Conservation (phyloP, 2,797 vertebrate species). For the Sebastiscus albofasciatus region DNA sequence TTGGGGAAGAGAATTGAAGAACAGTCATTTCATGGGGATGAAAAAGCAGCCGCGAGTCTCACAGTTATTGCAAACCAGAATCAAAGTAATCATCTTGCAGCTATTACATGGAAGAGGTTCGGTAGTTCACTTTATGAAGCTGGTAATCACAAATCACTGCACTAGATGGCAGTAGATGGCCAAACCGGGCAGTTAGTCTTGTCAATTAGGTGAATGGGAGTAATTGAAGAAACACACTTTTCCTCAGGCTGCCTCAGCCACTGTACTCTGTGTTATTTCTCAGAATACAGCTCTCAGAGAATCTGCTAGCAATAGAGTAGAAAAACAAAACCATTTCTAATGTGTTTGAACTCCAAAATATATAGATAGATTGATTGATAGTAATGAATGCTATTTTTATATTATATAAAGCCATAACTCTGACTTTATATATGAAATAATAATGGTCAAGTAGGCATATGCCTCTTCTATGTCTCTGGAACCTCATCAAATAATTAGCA, state of each 20-base stretch:
- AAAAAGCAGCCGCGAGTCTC: background rate
- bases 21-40: background rate
- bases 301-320: background rate
- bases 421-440: no score
- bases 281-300: background rate
- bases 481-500: no score
- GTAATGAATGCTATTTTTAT: no score
- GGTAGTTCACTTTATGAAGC: background rate
- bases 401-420: no score
- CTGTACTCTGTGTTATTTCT: background rate
- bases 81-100: slow-evolving; percentile 15
- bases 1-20: background rate
- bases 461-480: no score
- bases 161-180: slow-evolving; percentile 78
- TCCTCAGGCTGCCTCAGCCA: background rate
- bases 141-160: slow-evolving; percentile 45
- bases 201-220: slow-evolving; percentile 23
- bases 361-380: background rate
- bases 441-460: no score
- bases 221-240: background rate
- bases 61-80: background rate
- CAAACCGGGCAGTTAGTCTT: slow-evolving; percentile 33
- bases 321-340: no score
- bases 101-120: background rate
- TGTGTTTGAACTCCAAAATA: no score